Conservation (phyloP, 2,113 vertebrate species). For the Chaetura pelagica region DNA sequence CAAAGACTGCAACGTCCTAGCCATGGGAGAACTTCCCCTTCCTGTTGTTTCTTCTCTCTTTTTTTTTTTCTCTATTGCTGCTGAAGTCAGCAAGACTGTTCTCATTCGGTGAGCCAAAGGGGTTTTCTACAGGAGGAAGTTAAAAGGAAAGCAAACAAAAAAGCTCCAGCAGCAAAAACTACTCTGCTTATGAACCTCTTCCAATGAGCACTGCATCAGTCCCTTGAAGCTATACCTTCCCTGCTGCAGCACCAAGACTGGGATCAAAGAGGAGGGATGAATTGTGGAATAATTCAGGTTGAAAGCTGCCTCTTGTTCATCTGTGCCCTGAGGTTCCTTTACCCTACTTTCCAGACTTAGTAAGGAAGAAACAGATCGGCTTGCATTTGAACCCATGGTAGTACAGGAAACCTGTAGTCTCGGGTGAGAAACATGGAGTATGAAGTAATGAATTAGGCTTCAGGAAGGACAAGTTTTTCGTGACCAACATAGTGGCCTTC, state of each 20-base stretch:
- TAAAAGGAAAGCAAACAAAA: neutral
- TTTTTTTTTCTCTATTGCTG: neutral
- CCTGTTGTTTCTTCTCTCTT: neutral
- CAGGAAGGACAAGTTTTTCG: neutral
- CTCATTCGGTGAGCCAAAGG: neutral
- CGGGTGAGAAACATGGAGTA: neutral
- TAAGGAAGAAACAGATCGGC: neutral
- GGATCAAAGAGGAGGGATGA: neutral
- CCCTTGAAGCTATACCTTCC: neutral
- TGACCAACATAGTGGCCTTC: neutral
- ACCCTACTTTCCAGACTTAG: neutral
- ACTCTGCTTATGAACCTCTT: neutral
- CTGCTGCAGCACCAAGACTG: neutral
- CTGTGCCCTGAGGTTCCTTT: neutral
- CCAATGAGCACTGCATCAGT: neutral
- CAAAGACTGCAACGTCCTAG: neutral
- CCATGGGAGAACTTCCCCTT: neutral
- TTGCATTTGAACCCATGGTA: neutral
- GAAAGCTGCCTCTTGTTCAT: neutral
- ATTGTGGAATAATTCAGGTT: neutral
- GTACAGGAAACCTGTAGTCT: neutral
- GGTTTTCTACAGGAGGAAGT: neutral
- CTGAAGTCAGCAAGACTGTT: neutral
- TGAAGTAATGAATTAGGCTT: neutral
- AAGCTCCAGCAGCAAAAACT: neutral